Conservation (phyloP, 2,888 invertebrate genomes). For the Leptopilina syphax region DNA sequence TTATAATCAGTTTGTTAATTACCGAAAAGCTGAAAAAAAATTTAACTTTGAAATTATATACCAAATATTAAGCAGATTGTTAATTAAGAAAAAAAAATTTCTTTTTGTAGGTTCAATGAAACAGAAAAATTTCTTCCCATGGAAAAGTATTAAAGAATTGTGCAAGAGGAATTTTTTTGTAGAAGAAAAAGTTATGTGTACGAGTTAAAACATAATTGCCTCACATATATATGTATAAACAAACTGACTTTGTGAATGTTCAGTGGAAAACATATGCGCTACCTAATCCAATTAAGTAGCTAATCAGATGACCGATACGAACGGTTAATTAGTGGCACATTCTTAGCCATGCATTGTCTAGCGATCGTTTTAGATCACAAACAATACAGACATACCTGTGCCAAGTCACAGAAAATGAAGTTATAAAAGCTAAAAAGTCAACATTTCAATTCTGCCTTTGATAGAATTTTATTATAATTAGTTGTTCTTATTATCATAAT, state of each 20-base stretch:
- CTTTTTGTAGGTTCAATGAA: no score
- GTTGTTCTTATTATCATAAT: no score
- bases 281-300: conserved; percentile 71
- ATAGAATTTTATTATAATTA: background rate
- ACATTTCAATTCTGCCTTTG: background rate
- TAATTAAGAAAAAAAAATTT: no score
- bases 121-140: no score
- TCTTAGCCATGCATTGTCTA: conserved; percentile 65
- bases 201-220: conserved; percentile 43
- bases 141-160: conserved; percentile 15
- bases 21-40: no score
- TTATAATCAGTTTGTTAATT: no score
- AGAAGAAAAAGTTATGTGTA: conserved; percentile 6
- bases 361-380: conserved; percentile 63
- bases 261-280: conserved; percentile 59
- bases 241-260: conserved; percentile 60
- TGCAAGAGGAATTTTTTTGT: conserved; percentile 2
- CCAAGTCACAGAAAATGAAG: conserved; percentile 2
- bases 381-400: conserved; percentile 56
- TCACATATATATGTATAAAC: conserved; percentile 28
- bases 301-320: conserved; percentile 68
- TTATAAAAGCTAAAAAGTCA: background rate
- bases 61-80: no score
- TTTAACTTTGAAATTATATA: no score
- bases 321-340: conserved; percentile 70